These are phyloP conservation scores for Lasius fuliginosus DNA, from an alignment of 2,888 invertebrate species.

Conservation along the genomic window DNA sequence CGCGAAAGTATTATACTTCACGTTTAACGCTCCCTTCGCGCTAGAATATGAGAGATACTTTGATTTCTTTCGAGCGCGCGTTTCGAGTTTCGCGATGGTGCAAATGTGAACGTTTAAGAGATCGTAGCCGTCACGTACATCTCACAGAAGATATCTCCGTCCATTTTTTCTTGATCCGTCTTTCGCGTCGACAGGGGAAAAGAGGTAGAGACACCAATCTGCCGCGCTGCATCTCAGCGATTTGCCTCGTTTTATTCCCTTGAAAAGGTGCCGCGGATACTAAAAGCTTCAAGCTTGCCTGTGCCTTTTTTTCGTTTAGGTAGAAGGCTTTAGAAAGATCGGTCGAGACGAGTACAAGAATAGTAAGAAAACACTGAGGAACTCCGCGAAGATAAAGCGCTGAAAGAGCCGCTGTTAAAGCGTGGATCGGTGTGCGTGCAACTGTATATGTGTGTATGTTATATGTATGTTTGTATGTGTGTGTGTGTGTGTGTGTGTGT, in stretches of 20 bases:
- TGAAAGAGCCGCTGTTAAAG: constrained; percentile 55
- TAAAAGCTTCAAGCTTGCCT: constrained; percentile 59
- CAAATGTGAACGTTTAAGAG: constrained; percentile 64
- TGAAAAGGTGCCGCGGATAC: constrained; percentile 64
- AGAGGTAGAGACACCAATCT: constrained; percentile 28
- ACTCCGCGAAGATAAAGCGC: constrained; percentile 51
- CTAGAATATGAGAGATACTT: constrained; percentile 57
- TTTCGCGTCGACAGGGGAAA: constrained; percentile 31
- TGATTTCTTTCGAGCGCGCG: constrained; percentile 59
- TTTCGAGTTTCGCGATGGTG: constrained; percentile 54
- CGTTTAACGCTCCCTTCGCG: not conserved
- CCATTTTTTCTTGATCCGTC: constrained; percentile 57
- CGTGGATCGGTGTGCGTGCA: constrained; percentile 8
- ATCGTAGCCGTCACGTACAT: constrained; percentile 58
- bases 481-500: not conserved
- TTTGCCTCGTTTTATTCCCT: constrained; percentile 64
- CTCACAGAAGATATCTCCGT: constrained; percentile 42
- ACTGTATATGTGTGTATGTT: not conserved
- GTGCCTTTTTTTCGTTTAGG: constrained; percentile 52
- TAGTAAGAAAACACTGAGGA: constrained; percentile 59
- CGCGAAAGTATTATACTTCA: constrained; percentile 18
- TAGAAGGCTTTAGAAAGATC: constrained; percentile 62
- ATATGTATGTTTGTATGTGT: not conserved
- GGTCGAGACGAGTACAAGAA: constrained; percentile 51
- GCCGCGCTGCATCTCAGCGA: constrained; percentile 55